phyloP scores from a whole-genome alignment of 2,888 invertebrate genomes.

The Criorhina ranunculi region DNA sequence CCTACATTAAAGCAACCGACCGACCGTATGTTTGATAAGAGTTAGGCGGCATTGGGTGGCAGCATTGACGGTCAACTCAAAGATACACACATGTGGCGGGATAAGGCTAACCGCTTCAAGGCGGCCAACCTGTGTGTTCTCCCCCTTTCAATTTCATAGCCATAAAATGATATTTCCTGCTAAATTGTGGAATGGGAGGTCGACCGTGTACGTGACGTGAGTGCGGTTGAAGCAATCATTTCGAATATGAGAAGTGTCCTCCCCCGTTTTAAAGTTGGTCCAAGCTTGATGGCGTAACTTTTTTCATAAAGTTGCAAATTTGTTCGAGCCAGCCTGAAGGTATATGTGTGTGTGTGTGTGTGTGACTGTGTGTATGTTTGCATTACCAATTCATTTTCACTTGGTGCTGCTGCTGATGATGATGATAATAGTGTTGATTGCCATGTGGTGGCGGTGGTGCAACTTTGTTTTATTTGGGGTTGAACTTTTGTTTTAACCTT shows the following conservation, averaged over 20 bases:
- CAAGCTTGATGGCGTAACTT: constrained; percentile 59
- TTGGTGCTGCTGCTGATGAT: constrained; percentile 18
- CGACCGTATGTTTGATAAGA: constrained; percentile 39
- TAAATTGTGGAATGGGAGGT: constrained; percentile 56
- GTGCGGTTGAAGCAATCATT: constrained; percentile 66
- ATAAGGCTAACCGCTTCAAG: constrained; percentile 38
- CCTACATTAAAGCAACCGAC: constrained; percentile 44
- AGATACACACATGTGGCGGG: constrained; percentile 41
- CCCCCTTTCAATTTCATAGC: constrained; percentile 65
- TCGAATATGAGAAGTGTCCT: constrained; percentile 57
- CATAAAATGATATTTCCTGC: constrained; percentile 67
- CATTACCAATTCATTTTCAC: constrained; percentile 45
- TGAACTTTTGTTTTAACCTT: constrained; percentile 54
- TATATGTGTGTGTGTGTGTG: constrained; percentile 6
- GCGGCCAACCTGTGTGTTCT: constrained; percentile 54
- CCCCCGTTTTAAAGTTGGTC: constrained; percentile 62
- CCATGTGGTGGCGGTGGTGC: constrained; percentile 57
- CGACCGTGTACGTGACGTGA: constrained; percentile 59
- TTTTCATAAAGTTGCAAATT: constrained; percentile 67
- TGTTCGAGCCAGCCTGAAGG: constrained; percentile 24
- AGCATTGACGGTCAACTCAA: constrained; percentile 39
- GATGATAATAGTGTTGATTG: constrained; percentile 63
- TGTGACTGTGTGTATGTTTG: constrained; percentile 1
- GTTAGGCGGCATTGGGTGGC: constrained; percentile 33
- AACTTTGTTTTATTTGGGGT: constrained; percentile 54